These are phyloP conservation scores for Myodes glareolus DNA, from an alignment of 2,113 vertebrate genomes.

Conservation along the genomic window DNA sequence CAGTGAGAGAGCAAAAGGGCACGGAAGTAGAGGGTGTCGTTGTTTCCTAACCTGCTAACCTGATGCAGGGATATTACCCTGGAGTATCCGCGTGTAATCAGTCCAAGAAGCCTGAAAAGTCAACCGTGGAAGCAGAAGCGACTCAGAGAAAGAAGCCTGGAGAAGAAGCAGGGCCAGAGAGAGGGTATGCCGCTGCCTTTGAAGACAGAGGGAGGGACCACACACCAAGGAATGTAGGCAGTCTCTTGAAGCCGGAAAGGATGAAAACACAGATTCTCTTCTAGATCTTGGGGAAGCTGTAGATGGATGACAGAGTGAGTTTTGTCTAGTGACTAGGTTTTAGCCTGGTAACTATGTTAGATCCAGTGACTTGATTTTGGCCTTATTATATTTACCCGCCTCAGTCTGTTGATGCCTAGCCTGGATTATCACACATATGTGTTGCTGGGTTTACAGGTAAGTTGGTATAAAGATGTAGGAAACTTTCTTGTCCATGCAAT, in stretches of 20 bases:
- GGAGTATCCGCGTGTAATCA: not conserved
- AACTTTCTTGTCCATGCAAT: rapidly evolving
- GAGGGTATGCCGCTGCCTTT: not conserved
- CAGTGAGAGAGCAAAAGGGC: not conserved
- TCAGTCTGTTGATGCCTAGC: not conserved
- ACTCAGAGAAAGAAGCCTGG: not conserved
- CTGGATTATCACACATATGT: not conserved
- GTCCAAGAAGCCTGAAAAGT: not conserved
- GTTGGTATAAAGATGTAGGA: not conserved
- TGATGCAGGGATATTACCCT: not conserved
- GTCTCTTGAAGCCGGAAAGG: not conserved
- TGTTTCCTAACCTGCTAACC: not conserved
- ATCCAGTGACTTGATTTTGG: not conserved
- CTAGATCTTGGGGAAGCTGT: not conserved
- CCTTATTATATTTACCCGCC: not conserved
- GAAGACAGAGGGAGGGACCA: not conserved
- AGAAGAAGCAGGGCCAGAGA: not conserved
- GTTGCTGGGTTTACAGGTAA: not conserved
- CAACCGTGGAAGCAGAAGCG: not conserved
- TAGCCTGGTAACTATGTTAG: not conserved
- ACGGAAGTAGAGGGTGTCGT: not conserved
- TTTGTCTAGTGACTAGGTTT: not conserved
- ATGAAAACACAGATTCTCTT: not conserved
- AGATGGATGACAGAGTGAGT: not conserved
- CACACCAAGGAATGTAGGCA: not conserved